phyloP scores from a whole-genome alignment of 2,797 vertebrate species.

The Cossypha caffra region DNA sequence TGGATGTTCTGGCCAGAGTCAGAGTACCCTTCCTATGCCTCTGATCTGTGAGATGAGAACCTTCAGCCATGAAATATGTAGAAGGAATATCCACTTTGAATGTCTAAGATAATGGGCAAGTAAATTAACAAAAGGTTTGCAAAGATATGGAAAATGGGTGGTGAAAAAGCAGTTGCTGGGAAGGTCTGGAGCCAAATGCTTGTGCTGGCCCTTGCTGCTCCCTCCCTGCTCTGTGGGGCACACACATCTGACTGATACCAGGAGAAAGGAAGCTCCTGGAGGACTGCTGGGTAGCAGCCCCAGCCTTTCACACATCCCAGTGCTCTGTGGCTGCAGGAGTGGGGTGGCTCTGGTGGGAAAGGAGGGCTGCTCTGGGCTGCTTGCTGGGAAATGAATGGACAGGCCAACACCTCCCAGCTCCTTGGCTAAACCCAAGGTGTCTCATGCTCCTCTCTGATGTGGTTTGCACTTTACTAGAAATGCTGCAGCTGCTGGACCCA shows the following conservation, averaged over 20 bases:
- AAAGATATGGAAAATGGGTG: not conserved
- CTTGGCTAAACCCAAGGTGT: not conserved
- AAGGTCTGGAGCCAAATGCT: not conserved
- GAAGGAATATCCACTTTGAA: not conserved
- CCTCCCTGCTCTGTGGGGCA: not conserved
- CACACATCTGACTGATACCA: not conserved
- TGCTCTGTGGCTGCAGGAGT: not conserved
- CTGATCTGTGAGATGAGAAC: not conserved
- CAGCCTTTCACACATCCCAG: not conserved
- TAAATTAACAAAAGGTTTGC: not conserved
- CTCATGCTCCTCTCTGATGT: constrained; percentile 25
- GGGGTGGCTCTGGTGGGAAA: not conserved
- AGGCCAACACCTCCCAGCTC: not conserved
- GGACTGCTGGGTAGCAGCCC: not conserved
- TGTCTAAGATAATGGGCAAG: not conserved
- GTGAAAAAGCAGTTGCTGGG: not conserved
- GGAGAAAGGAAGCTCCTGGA: not conserved
- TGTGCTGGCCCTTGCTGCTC: not conserved
- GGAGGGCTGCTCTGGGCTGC: not conserved
- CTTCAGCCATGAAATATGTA: not conserved
- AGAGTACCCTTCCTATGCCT: not conserved
- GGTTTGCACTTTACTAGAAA: constrained; percentile 36
- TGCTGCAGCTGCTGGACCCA: not conserved
- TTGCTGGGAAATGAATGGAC: not conserved
- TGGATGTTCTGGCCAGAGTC: not conserved